These are phyloP conservation scores for Pristis pectinata DNA, from an alignment of 2,797 vertebrate species.

Conservation along the genomic window DNA sequence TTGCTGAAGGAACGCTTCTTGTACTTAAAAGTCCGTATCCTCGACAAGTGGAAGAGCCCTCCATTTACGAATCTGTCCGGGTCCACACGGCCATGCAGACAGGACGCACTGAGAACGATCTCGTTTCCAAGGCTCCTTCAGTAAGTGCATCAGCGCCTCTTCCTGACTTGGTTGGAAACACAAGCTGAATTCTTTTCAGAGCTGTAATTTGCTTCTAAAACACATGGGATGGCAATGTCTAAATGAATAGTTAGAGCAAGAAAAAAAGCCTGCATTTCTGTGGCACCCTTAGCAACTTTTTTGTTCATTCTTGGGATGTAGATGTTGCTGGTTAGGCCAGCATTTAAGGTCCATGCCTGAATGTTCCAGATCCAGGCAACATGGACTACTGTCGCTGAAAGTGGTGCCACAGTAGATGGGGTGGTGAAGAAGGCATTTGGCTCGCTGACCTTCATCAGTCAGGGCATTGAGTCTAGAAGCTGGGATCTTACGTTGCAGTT, in stretches of 20 bases:
- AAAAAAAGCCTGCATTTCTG: no score
- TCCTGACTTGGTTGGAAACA: background rate
- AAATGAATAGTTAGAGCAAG: background rate
- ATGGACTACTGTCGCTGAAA: no score
- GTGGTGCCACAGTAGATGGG: no score
- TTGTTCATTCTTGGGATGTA: no score
- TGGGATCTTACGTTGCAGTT: no score
- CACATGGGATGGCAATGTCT: background rate
- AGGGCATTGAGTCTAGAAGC: no score
- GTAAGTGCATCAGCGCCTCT: constrained; percentile 57
- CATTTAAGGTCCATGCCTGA: no score
- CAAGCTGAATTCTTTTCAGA: background rate
- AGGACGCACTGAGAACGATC: constrained; percentile 73
- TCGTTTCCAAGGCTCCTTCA: constrained; percentile 76
- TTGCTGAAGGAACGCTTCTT: constrained; percentile 74
- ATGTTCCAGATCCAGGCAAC: no score
- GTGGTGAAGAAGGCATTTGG: no score
- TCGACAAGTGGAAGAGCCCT: constrained; percentile 80
- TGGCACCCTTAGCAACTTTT: no score
- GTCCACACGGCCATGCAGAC: constrained; percentile 91
- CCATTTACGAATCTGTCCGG: constrained; percentile 89
- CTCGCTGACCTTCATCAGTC: no score
- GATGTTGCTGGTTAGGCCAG: no score
- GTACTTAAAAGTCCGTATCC: constrained; percentile 84
- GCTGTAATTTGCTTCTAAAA: background rate